Conservation (phyloP, 2,797 vertebrate genomes). For the Clarias fuscus region DNA sequence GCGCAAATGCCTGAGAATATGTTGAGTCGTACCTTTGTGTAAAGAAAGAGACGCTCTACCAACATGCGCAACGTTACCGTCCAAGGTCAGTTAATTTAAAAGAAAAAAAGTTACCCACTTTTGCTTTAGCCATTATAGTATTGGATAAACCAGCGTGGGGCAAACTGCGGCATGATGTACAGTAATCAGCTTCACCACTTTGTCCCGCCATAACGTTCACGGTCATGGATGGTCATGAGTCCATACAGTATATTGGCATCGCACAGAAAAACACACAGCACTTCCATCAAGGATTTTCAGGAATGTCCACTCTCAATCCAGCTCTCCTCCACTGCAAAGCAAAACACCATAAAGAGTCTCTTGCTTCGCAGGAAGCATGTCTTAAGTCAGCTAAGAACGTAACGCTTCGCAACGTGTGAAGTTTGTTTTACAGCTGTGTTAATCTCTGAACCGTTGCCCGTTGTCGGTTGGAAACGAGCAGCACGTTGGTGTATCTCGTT, state of each 20-base stretch:
- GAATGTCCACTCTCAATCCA: constrained; percentile 7
- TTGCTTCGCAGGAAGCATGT: constrained; percentile 62
- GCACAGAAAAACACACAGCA: neutral
- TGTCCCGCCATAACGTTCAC: neutral
- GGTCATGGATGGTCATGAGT: neutral
- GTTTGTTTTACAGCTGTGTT: constrained; percentile 59
- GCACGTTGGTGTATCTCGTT: constrained; percentile 53
- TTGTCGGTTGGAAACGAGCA: constrained; percentile 64
- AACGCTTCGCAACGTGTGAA: constrained; percentile 53
- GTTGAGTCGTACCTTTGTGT: no score
- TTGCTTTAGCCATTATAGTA: no score
- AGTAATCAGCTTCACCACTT: neutral
- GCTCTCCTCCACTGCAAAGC: constrained; percentile 44
- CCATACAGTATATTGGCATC: neutral
- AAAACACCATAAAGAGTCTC: constrained; percentile 42
- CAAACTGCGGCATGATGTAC: neutral
- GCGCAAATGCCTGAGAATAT: no score
- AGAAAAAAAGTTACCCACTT: no score
- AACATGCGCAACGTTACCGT: no score
- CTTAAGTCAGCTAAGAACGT: constrained; percentile 54
- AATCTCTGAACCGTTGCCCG: constrained; percentile 56
- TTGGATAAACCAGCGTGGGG: neutral
- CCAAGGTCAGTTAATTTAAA: no score
- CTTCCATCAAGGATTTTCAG: constrained; percentile 24
- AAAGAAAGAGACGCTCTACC: no score